Evolutionary conservation across 2,888 invertebrate genomes (phyloP), one percentile per base, ranked within the genome.

Genomic region (Spicauda simplicius): DNA sequence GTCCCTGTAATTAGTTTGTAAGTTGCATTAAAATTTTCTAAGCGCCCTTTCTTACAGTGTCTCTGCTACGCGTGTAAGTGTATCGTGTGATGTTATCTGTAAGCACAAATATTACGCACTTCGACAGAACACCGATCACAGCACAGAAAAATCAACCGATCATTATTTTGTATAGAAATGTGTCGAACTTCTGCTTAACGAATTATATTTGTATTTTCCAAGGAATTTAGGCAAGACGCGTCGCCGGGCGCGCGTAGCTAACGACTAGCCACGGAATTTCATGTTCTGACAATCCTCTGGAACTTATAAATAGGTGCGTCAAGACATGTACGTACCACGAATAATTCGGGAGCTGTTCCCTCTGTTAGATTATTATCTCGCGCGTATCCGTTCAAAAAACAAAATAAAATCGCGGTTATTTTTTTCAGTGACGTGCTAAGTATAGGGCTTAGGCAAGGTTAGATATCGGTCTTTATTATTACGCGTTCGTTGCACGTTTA

Each of bases 251-350:
- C 87, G 91, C 81, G 76, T 82, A 77, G 77, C 76, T 79, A 79
- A 80, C 82, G 84, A 92, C 91, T 91, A 90, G 80, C 83, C 73
- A 72, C 82, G 91, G 88, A 90, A 90, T 90, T 90, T 86, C 81
- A 75, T 83, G 77, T 78, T 75, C 77, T 86, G 83, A 87, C 86
- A 85, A 87, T 84, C 81, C 89, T 80, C 94, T 94, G 85, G 94
- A 93, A 82, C 93, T 94, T 95, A 95, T 94, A 88, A 91, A 88
- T 87, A 88, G 89, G 86, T 80, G 82, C 84, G 87, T 80, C 83
- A 81, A 79, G 80, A 71, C 77, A 76, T 55, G 79, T 79, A 77
- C 77, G 78, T 79, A 80, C 80, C 79, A 79, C 77, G 73, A 74
- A 74, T 74, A 73, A 77, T 77, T 74, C 70, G 74, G 74, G 74